These are phyloP conservation scores for Ramphastos sulfuratus DNA, from an alignment of 2,113 vertebrate genomes.

Conservation along the genomic window DNA sequence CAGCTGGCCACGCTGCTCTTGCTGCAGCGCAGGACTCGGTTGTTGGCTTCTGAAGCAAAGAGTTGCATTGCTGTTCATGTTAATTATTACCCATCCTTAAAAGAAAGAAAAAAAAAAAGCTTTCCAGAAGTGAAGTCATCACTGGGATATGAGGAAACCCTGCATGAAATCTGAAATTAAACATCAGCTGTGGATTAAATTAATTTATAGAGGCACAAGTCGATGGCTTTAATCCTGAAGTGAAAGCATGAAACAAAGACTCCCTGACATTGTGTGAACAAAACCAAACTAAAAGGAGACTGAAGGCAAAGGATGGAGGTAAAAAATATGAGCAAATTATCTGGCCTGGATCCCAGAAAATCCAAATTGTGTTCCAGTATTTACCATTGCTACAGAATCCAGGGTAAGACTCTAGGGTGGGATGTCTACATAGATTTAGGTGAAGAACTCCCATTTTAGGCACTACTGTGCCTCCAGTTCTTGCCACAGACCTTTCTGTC, in stretches of 20 bases:
- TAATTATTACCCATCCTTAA: background rate
- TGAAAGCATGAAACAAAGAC: background rate
- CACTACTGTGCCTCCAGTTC: background rate
- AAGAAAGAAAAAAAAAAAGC: background rate
- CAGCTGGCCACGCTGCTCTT: too few relatives aligned
- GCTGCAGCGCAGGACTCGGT: background rate
- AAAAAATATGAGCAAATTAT: background rate
- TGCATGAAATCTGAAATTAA: background rate
- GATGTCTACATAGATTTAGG: background rate
- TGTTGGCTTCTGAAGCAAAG: background rate
- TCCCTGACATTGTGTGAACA: background rate
- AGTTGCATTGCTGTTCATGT: background rate
- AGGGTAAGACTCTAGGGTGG: background rate
- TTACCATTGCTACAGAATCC: background rate
- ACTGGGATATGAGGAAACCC: background rate
- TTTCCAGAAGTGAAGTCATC: background rate
- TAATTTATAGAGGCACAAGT: background rate
- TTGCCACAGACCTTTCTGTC: background rate
- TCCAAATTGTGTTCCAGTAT: background rate
- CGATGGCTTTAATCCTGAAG: background rate
- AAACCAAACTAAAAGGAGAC: background rate
- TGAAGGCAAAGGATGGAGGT: rapidly evolving
- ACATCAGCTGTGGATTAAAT: background rate
- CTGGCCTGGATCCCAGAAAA: background rate
- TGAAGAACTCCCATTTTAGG: background rate